Evolutionary conservation across 1,140 invertebrate species (phyloP), one percentile per base, ranked within the genome.

Genomic region (Bombus pyrosoma): DNA sequence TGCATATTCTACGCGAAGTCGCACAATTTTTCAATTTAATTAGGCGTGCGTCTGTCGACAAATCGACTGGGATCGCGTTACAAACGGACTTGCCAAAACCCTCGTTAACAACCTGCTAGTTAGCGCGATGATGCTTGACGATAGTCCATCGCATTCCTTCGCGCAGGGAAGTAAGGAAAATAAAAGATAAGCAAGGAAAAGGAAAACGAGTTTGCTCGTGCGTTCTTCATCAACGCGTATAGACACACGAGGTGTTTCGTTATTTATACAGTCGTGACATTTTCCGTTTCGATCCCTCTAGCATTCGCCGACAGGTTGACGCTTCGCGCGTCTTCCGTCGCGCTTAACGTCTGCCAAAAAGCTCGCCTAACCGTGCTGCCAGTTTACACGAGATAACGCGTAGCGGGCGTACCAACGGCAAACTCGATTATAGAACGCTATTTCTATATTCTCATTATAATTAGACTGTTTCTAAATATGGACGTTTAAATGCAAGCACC

Each of bases 311-410:
- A 78, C 75, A 59, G n/a, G 75, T 79, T 79, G 76, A 84, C 83
- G 83, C 5, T 79, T 79, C 47, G 59, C 37, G 64, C 15, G 59
- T 71, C 75, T 84, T 78, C 41, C 69, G 82, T 47, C 83, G 76
- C 53, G 76, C 66, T 39, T 15, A 25, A 66, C 76, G 47, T 39
- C 66, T 84, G 83, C 83, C 83, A 84, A 84, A 68, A 79, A 62
- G 64, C 41, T 22, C n/a, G 39, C 37, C 32, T 78, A 78, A 76
- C 74, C 82, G 75, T 8, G 83, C 34, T 84, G 75, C 83, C 83
- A 84, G 83, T 84, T 84, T 72, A 68, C 76, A 62, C 66, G 83
- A 68, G 77, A 84, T 84, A 80, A 84, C 83, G 66, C 83, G 83
- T 62, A 47, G 74, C 62, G 62, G 15, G 53, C 76, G 83, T 84